Conservation (phyloP, 2,888 invertebrate genomes). For the Coleophora flavipennella region DNA sequence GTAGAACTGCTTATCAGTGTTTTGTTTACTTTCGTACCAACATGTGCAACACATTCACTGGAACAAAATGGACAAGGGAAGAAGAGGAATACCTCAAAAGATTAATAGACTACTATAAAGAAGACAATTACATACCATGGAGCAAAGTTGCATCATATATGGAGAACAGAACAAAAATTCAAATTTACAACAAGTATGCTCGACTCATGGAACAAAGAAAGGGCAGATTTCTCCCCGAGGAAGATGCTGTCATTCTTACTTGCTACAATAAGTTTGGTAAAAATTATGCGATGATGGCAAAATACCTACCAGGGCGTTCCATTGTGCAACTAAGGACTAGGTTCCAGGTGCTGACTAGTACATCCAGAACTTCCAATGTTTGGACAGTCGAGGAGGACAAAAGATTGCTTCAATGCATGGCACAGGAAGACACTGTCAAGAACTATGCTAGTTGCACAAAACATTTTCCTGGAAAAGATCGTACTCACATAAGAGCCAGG, state of each 20-base stretch:
- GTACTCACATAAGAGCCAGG: constrained; percentile 70
- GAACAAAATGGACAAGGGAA: constrained; percentile 74
- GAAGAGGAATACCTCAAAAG: constrained; percentile 78
- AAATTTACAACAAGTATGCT: constrained; percentile 75
- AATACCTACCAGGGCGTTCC: constrained; percentile 75
- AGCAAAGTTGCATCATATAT: constrained; percentile 76
- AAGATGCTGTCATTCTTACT: constrained; percentile 77
- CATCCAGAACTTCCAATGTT: constrained; percentile 43
- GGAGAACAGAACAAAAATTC: constrained; percentile 75
- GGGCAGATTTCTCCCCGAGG: constrained; percentile 76
- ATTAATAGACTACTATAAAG: constrained; percentile 74
- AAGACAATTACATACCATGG: constrained; percentile 83
- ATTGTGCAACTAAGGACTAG: constrained; percentile 74
- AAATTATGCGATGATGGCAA: constrained; percentile 72
- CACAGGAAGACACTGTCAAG: constrained; percentile 43
- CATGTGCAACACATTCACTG: constrained; percentile 33
- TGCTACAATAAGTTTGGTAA: constrained; percentile 74
- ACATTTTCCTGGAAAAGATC: constrained; percentile 50
- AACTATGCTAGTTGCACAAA: constrained; percentile 50
- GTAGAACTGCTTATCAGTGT: constrained; percentile 79
- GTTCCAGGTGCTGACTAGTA: constrained; percentile 64
- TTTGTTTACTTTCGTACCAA: constrained; percentile 77
- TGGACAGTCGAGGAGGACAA: constrained; percentile 78
- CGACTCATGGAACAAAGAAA: constrained; percentile 56
- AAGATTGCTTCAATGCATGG: constrained; percentile 69